A percentile compares a stretch with the other conserved stretches of the same genome.
phyloP scores from a whole-genome alignment of 2,113 vertebrate species.

The Gymnocephalus cernua region DNA sequence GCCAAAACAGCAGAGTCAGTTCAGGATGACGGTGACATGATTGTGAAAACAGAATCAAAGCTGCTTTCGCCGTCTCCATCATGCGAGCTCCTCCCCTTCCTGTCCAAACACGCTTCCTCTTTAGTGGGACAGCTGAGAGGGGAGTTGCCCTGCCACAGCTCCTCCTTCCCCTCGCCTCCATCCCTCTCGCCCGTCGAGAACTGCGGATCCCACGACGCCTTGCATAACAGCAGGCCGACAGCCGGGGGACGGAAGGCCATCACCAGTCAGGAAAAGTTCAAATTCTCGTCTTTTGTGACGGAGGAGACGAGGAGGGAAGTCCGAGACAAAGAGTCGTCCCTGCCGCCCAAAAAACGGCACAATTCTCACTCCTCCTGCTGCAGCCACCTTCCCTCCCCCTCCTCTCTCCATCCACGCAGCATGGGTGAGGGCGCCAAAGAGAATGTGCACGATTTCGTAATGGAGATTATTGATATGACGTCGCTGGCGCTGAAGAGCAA shows the following conservation, averaged over 20 bases:
- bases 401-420: neutral
- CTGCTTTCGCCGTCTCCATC: slow-evolving; percentile 51
- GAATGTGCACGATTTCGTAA: slow-evolving; percentile 93
- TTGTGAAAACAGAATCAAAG: slow-evolving; percentile 70
- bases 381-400: slow-evolving; percentile 74
- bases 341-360: slow-evolving; percentile 45
- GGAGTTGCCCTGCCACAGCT: slow-evolving; percentile 83
- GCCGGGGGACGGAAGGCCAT: slow-evolving; percentile 67
- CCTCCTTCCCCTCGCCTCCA: slow-evolving; percentile 58
- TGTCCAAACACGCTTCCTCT: slow-evolving; percentile 56
- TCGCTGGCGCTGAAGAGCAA: slow-evolving; percentile 92
- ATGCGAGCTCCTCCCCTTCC: slow-evolving; percentile 56
- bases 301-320: slow-evolving; percentile 75
- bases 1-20: slow-evolving; percentile 73
- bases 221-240: neutral
- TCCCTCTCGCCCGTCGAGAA: slow-evolving; percentile 70
- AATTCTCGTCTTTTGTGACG: slow-evolving; percentile 76
- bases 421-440: slow-evolving; percentile 82
- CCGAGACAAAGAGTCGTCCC: slow-evolving; percentile 39
- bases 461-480: slow-evolving; percentile 95
- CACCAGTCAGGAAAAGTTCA: slow-evolving; percentile 76
- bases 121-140: slow-evolving; percentile 84
- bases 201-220: slow-evolving; percentile 46
- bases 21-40: slow-evolving; percentile 74
- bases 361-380: slow-evolving; percentile 79